Evolutionary conservation across 2,888 invertebrate species (phyloP).

Genomic region (Synergus laeviventris): DNA sequence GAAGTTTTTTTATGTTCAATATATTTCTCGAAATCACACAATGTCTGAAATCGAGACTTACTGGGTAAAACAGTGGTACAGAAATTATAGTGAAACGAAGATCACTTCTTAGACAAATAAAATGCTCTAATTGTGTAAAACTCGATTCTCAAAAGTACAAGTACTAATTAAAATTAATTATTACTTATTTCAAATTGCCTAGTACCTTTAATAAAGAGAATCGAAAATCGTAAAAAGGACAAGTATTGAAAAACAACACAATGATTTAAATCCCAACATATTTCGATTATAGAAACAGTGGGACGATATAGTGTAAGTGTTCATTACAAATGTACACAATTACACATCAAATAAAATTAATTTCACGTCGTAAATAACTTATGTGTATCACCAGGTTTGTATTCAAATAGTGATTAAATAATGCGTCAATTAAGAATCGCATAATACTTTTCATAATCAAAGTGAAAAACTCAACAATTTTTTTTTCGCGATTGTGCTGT

Average conservation of each 20-base stretch:
- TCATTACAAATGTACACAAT: constrained; percentile 15
- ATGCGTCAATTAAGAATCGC: constrained; percentile 17
- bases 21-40: constrained; percentile 53
- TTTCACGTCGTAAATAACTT: constrained; percentile 1
- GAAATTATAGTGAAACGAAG: background rate
- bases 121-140: background rate
- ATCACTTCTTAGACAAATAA: constrained; percentile 10
- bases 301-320: constrained; percentile 12
- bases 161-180: background rate
- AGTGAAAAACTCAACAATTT: constrained; percentile 32
- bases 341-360: constrained; percentile 1
- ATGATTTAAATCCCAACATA: background rate
- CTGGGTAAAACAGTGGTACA: background rate
- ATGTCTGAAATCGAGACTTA: constrained; percentile 14
- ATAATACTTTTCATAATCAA: constrained; percentile 12
- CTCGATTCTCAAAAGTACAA: constrained; percentile 10
- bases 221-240: background rate
- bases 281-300: background rate
- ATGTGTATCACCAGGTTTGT: constrained; percentile 19
- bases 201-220: background rate
- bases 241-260: background rate
- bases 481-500: constrained; percentile 20
- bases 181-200: background rate
- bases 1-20: constrained; percentile 34
- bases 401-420: background rate